Base-by-base conservation (phyloP, 2,888 invertebrate species). In the Mycalesis mineus region DNA sequence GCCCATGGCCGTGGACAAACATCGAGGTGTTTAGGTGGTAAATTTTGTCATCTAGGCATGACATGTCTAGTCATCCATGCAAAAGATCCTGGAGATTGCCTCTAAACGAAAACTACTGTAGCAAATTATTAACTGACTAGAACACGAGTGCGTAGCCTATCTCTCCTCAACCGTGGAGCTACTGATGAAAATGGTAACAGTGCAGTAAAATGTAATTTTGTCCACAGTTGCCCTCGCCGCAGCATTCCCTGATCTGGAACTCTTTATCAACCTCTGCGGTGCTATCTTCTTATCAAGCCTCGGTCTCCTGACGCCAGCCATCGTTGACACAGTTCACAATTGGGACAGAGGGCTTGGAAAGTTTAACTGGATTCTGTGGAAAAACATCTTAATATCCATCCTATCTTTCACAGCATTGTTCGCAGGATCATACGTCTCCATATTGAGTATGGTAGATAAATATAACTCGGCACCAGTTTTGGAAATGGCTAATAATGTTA, bases 181-280 rank as follows among this genome's bases (percentile, higher is more conserved):
- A n/a, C n/a, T n/a, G n/a, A n/a, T n/a, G n/a, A n/a, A n/a, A n/a
- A n/a, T n/a, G n/a, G n/a, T n/a, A n/a, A n/a, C n/a, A n/a, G n/a
- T n/a, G n/a, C n/a, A n/a, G 5, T 9, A 7, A 33, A 33, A 9
- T 9, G 7, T n/a, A 6, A 13, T 39, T 39, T 45, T 28, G 13
- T 44, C 28, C 47, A 73, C 92, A 91, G 95, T 96, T 71, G 91
- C 91, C 2, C 77, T 97, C 42, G 96, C 96, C 0, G 93, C 94
- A 0, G 91, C 93, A 1, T 95, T 97, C 49, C 96, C 97, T 0
- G 92, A 96, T 70, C 80, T 98, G 67, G 96, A 95, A 55, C 92
- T 96, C 0, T 95, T 97, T 75, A 97, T 98, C 72, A 94, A 95
- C 50, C 88, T 98, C 37, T 95, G 97, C 6, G 98, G 98, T 0